phyloP scores from a whole-genome alignment of 64 coral and sea anemone species.

The Montipora foliosa region DNA sequence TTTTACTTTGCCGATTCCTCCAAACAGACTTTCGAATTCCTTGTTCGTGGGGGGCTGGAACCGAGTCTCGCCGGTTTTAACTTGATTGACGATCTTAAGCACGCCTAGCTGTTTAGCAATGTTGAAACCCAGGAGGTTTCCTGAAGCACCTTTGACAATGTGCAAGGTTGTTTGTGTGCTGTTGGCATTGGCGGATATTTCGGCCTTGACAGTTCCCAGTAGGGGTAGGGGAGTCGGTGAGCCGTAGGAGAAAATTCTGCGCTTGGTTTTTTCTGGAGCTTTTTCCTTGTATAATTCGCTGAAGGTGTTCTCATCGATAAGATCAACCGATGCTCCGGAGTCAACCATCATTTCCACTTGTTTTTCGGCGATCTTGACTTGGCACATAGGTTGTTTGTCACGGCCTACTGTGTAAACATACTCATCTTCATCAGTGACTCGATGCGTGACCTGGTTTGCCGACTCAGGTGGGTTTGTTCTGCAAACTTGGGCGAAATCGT shows the following conservation, averaged over 20 bases:
- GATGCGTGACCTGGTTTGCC: slow-evolving; percentile 38
- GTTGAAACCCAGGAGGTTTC: too few relatives aligned
- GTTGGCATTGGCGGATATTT: slow-evolving; percentile 6
- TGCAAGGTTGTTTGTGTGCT: slow-evolving; percentile 19
- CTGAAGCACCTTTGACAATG: neutral
- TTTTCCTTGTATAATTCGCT: slow-evolving; percentile 21
- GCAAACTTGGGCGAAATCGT: slow-evolving; percentile 19
- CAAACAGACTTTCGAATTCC: too few relatives aligned
- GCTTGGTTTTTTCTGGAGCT: slow-evolving; percentile 5
- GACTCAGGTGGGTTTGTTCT: slow-evolving; percentile 37
- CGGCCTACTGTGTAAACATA: slow-evolving; percentile 52
- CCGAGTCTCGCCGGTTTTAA: too few relatives aligned
- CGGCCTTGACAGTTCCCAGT: slow-evolving; percentile 19
- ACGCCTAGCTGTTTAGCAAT: too few relatives aligned
- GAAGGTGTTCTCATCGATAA: slow-evolving; percentile 68
- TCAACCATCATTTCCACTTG: slow-evolving; percentile 63
- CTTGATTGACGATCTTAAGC: too few relatives aligned
- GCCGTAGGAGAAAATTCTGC: slow-evolving; percentile 19
- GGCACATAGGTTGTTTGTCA: slow-evolving; percentile 52
- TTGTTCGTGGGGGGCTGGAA: too few relatives aligned
- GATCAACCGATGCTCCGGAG: slow-evolving; percentile 76
- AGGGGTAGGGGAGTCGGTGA: slow-evolving; percentile 22
- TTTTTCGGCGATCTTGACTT: slow-evolving; percentile 31
- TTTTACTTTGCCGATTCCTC: too few relatives aligned
- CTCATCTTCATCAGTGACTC: slow-evolving; percentile 31